Base-by-base conservation (phyloP, 2,888 invertebrate species). In the Amiota communis region DNA sequence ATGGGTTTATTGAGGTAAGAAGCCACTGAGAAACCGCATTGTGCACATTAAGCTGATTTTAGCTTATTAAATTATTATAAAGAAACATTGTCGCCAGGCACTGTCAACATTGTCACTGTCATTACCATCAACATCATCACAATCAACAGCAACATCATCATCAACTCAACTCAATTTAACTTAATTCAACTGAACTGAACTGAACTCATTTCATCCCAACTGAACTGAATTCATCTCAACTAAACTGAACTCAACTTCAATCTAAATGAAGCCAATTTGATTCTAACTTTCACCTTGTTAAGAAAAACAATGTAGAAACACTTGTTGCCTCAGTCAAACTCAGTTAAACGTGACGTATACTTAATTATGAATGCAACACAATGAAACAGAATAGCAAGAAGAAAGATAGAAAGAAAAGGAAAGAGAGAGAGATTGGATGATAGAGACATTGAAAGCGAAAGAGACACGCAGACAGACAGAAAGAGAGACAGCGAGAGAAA, bases 1-100 rank as follows among this genome's bases (percentile, higher is more conserved):
- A 63, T 63, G 63, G 46, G 46, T 63, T 63, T 63, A 63, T 63
- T 63, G 63, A 63, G 46, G 63, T 63, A 63, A 63, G 46, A 63
- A 63, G 63, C 63, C 63, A 63, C 63, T 36, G 36, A 63, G 23
- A 23, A 63, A 63, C 46, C 63, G 46, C 63, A 63, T 63, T 63
- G 17, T 63, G 46, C 63, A 23, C 63, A 63, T 17, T 63, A n/a
- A 36, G 63, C 63, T 15, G 63, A 63, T 63, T 63, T 46, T 36
- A 46, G 63, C 20, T 3, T 63, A 36, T 63, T 63, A 36, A 63
- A 63, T 46, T 23, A 63, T 36, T 63, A 8, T 59, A 8, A 20
- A 23, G 59, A 1, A 17, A 23, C 59, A 8, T 10, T 59, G 8
- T 23, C 59, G 11, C 10, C 59, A 11, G 10, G 4, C 36, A 36